Evolutionary conservation across 2,888 invertebrate genomes (phyloP), one percentile per base, ranked within the genome.

Genomic region (Allygus modestus): DNA sequence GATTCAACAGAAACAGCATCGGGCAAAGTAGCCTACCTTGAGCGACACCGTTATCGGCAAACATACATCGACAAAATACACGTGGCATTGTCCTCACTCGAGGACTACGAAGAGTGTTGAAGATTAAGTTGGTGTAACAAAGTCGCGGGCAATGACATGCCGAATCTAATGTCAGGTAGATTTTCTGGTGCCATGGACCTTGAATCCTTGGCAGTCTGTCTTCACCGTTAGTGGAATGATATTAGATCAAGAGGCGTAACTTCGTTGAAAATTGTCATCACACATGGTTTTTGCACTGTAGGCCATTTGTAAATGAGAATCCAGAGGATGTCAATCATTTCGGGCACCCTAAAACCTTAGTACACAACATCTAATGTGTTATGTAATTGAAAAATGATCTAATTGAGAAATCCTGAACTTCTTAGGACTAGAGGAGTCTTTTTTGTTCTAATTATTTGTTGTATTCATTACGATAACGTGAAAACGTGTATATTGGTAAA

Each of bases 111-210:
- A 9, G 37, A 37, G 9, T 7, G 4, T 15, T 17, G 46, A 46
- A 46, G 46, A 11, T 37, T 17, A 7, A 46, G 46, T 46, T 15
- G 46, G 2, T 46, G 46, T 11, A 2, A 15, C 17, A 2, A 12
- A 46, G 46, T 46, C 12, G 31, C 65, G 65, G 65, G 28, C 65
- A 15, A 15, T 28, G 65, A 65, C 65, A 65, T 65, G 31, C 28
- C 65, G 65, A 65, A 65, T 65, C 65, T 65, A 65, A 65, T 65
- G 12, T 17, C 28, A 15, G 51, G 20, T 23, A 28, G 9, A 65
- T 65, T 65, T 65, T 65, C 65, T n/a, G 1, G 65, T 31, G 9
- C 65, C 28, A 7, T 65, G 65, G 65, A 65, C 65, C 65, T 65
- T 65, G 65, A 28, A 28, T 65, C 65, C 65, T 65, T 28, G 23